A percentile compares a stretch with the other conserved stretches of the same genome.
Evolutionary conservation across 2,113 vertebrate genomes (phyloP).

Genomic region (Mormoops blainvillei): DNA sequence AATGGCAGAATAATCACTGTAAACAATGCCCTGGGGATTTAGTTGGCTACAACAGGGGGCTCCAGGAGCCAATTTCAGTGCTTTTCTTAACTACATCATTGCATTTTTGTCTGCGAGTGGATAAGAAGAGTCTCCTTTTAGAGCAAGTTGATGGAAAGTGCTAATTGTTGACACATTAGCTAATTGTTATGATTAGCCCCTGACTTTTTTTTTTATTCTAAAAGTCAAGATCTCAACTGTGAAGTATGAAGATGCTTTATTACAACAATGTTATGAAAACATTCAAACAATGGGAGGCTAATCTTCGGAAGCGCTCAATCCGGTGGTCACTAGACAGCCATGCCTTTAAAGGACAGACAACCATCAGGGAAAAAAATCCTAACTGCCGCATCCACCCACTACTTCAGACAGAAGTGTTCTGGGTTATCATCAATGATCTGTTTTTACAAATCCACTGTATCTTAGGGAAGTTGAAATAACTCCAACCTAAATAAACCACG

Average conservation of each 20-base stretch:
- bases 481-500: conserved; percentile 94
- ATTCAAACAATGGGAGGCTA: conserved; percentile 85
- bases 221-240: conserved; percentile 86
- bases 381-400: conserved; percentile 78
- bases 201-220: conserved; percentile 78
- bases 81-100: conserved; percentile 88
- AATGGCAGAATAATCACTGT: conserved; percentile 87
- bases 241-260: conserved; percentile 86
- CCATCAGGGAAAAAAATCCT: conserved; percentile 73
- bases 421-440: conserved; percentile 86
- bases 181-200: conserved; percentile 91
- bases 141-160: conserved; percentile 82
- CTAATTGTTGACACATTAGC: conserved; percentile 88
- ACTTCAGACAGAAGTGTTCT: conserved; percentile 86
- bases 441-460: conserved; percentile 87
- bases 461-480: conserved; percentile 88
- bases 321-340: conserved; percentile 80
- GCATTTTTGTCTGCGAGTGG: conserved; percentile 85
- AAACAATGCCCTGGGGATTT: conserved; percentile 82
- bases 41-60: conserved; percentile 77
- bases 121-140: conserved; percentile 87
- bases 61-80: conserved; percentile 79
- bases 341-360: conserved; percentile 82
- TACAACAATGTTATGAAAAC: conserved; percentile 85
- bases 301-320: conserved; percentile 81